These are phyloP conservation scores for Choristoneura fumiferana DNA, from an alignment of 1,140 invertebrate species.

Conservation along the genomic window DNA sequence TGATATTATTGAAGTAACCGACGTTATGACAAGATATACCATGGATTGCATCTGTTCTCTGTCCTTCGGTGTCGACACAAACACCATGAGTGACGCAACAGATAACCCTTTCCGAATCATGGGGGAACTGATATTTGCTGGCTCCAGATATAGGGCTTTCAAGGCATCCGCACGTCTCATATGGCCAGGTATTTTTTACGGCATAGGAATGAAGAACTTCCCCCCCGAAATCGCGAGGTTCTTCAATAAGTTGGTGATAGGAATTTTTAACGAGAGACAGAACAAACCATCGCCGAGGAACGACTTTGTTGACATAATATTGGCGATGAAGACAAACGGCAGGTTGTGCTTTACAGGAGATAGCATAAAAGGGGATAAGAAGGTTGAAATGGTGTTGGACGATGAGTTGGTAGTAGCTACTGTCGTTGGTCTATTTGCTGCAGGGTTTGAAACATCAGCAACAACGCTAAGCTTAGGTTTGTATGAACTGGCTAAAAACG, in stretches of 20 bases:
- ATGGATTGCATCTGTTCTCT: slow-evolving; percentile 80
- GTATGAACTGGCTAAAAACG: slow-evolving; percentile 79
- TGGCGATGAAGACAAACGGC: slow-evolving; percentile 37
- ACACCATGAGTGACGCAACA: slow-evolving; percentile 60
- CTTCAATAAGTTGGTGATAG: slow-evolving; percentile 37
- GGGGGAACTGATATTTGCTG: slow-evolving; percentile 50
- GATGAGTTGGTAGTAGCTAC: slow-evolving; percentile 56
- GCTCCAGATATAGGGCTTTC: slow-evolving; percentile 26
- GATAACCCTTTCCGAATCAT: slow-evolving; percentile 75
- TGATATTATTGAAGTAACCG: slow-evolving; percentile 56
- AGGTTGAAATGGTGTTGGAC: slow-evolving; percentile 28
- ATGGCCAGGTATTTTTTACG: slow-evolving; percentile 45
- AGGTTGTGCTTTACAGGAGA: slow-evolving; percentile 32
- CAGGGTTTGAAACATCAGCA: slow-evolving; percentile 65
- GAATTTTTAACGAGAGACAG: slow-evolving; percentile 35
- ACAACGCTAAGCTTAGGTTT: slow-evolving; percentile 75
- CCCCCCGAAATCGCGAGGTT: slow-evolving; percentile 29
- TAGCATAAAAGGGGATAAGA: slow-evolving; percentile 30
- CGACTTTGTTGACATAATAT: slow-evolving; percentile 45
- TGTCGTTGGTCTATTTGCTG: slow-evolving; percentile 46
- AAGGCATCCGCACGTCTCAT: slow-evolving; percentile 28
- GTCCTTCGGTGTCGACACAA: slow-evolving; percentile 79
- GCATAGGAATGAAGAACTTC: slow-evolving; percentile 31
- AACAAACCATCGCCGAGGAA: slow-evolving; percentile 35
- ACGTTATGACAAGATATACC: slow-evolving; percentile 72